These are phyloP conservation scores for Melipona quadrifasciata DNA, from an alignment of 1,140 invertebrate species.

Conservation along the genomic window DNA sequence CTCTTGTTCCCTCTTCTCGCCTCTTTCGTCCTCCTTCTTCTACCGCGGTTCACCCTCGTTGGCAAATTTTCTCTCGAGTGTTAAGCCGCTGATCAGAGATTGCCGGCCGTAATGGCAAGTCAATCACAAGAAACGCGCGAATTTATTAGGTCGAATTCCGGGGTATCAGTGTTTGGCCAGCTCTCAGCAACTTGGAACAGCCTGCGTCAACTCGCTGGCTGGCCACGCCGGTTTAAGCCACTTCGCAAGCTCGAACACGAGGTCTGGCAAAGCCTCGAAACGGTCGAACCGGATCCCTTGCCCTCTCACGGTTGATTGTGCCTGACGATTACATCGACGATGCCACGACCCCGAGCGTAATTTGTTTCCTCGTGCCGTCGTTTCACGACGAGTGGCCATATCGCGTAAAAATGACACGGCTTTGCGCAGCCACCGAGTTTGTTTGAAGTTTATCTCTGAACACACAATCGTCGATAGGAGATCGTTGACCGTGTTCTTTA, in stretches of 20 bases:
- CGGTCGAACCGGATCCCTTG: neutral
- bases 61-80: conserved; percentile 46
- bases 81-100: conserved; percentile 67
- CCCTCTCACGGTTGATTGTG: conserved; percentile 12
- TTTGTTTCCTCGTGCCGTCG: neutral
- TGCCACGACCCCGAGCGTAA: neutral
- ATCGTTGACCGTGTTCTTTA: neutral
- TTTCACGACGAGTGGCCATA: neutral
- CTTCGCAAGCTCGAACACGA: conserved; percentile 29
- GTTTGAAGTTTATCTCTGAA: neutral
- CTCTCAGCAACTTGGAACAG: conserved; percentile 55
- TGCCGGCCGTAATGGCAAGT: conserved; percentile 49
- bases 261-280: neutral
- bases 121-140: conserved; percentile 66
- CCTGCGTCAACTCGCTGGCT: conserved; percentile 37
- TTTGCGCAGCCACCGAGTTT: neutral
- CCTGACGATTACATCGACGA: conserved; percentile 14
- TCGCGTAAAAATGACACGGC: neutral
- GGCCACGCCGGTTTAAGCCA: conserved; percentile 40
- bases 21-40: neutral
- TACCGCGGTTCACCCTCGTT: neutral
- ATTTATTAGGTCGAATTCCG: conserved; percentile 67
- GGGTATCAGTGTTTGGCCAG: conserved; percentile 71
- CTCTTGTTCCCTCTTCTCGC: neutral
- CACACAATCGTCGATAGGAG: neutral